Evolutionary conservation across 2,113 vertebrate genomes (phyloP).

Genomic region (Perognathus longimembris): DNA sequence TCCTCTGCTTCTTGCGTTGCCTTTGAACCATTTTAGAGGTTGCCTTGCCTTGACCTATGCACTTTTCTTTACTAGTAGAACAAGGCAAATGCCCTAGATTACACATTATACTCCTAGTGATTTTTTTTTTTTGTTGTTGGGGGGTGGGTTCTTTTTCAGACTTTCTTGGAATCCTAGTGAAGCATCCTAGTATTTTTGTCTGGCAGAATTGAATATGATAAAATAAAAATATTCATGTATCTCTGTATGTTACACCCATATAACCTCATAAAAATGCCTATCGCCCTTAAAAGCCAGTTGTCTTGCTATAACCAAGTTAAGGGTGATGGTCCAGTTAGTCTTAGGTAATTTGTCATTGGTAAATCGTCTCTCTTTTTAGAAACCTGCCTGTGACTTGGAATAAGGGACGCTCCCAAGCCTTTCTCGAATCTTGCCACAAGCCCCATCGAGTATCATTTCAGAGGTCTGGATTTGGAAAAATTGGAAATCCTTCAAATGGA

Average conservation of each 20-base stretch:
- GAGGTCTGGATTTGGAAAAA: conserved; percentile 33
- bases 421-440: neutral
- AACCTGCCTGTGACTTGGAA: conserved; percentile 45
- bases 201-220: conserved; percentile 1
- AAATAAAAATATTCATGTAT: neutral
- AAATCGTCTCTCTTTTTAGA: conserved; percentile 22
- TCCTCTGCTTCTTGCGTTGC: neutral
- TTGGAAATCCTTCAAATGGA: neutral
- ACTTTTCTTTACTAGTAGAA: neutral
- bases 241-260: neutral
- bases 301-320: conserved; percentile 57
- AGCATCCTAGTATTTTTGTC: neutral
- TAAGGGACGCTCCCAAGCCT: neutral
- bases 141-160: too few species aligned
- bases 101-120: neutral
- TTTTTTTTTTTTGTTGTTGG: too few species aligned
- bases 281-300: neutral
- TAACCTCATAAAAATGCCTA: neutral
- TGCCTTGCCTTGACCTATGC: neutral
- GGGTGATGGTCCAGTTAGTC: conserved; percentile 39
- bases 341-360: conserved; percentile 29
- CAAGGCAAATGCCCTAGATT: neutral
- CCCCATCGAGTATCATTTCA: neutral
- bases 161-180: too few species aligned
- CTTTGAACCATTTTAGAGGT: neutral